Conservation (phyloP, 2,797 vertebrate genomes). For the Cetoscarus ocellatus region DNA sequence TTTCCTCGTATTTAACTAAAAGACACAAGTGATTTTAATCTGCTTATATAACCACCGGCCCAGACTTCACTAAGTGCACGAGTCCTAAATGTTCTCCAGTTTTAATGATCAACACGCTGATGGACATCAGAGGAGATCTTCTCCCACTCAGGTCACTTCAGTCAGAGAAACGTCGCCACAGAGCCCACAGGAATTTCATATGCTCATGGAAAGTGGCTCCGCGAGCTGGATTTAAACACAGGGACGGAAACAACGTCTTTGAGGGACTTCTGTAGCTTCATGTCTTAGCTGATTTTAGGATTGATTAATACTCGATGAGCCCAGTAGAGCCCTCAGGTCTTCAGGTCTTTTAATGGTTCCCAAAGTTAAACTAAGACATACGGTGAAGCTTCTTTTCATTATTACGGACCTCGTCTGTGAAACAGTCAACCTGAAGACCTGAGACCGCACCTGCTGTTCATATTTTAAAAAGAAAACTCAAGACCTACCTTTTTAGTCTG, state of each 20-base stretch:
- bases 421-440: too few relatives aligned
- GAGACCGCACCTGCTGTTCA: too few relatives aligned
- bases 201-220: slow-evolving; percentile 59
- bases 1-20: slow-evolving; percentile 4
- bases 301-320: too few relatives aligned
- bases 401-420: too few relatives aligned
- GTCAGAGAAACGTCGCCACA: slow-evolving; percentile 64
- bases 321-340: too few relatives aligned
- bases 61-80: not conserved
- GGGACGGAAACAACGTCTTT: slow-evolving; percentile 23
- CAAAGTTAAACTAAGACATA: too few relatives aligned
- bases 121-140: slow-evolving; percentile 20
- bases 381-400: too few relatives aligned
- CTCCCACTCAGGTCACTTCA: slow-evolving; percentile 59
- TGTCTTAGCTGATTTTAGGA: too few relatives aligned
- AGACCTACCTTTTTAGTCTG: too few relatives aligned
- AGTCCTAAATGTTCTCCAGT: slow-evolving; percentile 13
- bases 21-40: not conserved
- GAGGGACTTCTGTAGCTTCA: slow-evolving; percentile 5
- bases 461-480: too few relatives aligned
- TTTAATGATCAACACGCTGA: not conserved
- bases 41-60: not conserved
- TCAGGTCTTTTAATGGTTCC: too few relatives aligned
- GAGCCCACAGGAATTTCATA: slow-evolving; percentile 83
- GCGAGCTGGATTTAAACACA: slow-evolving; percentile 52